Percentiles rank a stretch among this genome's conserved stretches.
Conservation (phyloP, 2,113 vertebrate genomes). For the Vulpes lagopus region DNA sequence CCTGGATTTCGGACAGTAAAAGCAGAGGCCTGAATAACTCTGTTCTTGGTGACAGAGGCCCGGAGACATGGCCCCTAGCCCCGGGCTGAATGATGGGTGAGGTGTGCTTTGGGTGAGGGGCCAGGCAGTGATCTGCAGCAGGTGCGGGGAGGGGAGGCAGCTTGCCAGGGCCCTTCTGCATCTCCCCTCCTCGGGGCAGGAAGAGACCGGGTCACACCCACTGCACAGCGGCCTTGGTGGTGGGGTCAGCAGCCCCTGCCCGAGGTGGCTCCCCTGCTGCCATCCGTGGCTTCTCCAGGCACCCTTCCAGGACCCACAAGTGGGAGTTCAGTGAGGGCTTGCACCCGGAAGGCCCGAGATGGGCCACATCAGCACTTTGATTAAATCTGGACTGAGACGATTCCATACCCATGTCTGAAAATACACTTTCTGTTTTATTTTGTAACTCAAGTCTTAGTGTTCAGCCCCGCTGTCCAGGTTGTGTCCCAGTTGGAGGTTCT, state of each 20-base stretch:
- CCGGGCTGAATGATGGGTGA: background rate
- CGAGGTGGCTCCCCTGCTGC: accelerated
- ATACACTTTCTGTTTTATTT: background rate
- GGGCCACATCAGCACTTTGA: accelerated
- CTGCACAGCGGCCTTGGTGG: background rate
- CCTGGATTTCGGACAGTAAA: background rate
- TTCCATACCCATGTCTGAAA: accelerated
- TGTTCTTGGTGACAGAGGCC: background rate
- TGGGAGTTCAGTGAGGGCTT: background rate
- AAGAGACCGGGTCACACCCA: accelerated
- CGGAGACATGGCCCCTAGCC: background rate
- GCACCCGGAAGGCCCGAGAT: background rate
- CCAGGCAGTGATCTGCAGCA: background rate
- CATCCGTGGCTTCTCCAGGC: background rate
- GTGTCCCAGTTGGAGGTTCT: background rate
- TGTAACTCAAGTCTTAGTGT: background rate
- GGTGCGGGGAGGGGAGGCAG: background rate
- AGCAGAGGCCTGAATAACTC: accelerated
- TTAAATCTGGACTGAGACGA: accelerated
- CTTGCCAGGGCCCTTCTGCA: accelerated
- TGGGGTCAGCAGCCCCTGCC: accelerated
- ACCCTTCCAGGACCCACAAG: background rate
- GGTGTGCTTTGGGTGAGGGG: too few relatives aligned
- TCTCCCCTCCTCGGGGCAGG: background rate
- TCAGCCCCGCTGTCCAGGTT: background rate